Evolutionary conservation across 2,797 vertebrate genomes (phyloP).

Genomic region (Xenops minutus): DNA sequence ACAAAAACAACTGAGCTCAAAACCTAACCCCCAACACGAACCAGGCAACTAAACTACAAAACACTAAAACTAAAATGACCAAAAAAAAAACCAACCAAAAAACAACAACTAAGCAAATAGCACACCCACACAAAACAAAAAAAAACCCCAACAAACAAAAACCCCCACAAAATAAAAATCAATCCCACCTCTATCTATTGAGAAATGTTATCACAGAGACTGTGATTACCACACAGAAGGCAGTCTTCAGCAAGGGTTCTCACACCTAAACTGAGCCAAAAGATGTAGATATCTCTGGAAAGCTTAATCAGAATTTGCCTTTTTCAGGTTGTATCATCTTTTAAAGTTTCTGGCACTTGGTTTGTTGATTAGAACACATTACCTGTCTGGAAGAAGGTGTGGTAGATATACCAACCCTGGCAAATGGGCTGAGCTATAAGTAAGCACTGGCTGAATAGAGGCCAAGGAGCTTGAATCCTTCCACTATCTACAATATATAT

Average conservation of each 20-base stretch:
- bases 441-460: no score
- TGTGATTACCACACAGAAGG: background rate
- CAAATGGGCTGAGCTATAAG: background rate
- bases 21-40: background rate
- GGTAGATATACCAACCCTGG: background rate
- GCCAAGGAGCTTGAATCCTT: background rate
- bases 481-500: background rate
- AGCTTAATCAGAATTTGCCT: background rate
- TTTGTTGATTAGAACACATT: background rate
- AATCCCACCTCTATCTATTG: background rate
- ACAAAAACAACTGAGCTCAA: background rate
- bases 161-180: no score
- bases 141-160: no score
- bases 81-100: no score
- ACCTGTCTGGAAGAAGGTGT: background rate
- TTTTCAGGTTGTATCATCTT: background rate
- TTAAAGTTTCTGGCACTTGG: background rate
- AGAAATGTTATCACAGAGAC: background rate
- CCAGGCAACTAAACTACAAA: fast-evolving
- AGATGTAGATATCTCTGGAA: background rate
- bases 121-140: background rate
- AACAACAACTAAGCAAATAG: background rate
- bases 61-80: background rate
- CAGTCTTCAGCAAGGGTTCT: background rate
- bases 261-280: background rate